Base-by-base conservation (phyloP, 2,797 vertebrate genomes). In the Amniataba percoides region DNA sequence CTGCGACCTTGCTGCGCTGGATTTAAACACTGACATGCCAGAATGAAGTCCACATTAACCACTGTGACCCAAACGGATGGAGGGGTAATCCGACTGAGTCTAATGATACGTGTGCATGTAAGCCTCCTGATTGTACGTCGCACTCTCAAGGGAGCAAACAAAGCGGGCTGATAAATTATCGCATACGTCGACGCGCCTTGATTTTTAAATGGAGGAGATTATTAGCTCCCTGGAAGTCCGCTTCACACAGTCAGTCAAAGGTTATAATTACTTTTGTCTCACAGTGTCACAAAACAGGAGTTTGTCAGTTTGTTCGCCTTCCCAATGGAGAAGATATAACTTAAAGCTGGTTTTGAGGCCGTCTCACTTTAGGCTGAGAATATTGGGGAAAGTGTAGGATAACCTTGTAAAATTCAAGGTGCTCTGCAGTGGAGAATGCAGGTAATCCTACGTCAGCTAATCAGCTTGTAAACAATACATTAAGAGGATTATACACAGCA, bases 321-420 rank as follows among this genome's bases (percentile, higher is more conserved):
- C 42, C 18, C 49, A 23, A 13, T 4, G 1, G 13, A 5, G 19
- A 23, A 12, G 19, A 52, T 18, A 31, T 18, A 27, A 61, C 61
- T 42, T 25, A 49, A 23, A 34, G 55, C 27, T 31, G 27, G 27
- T 31, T 31, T 31, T 31, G 5, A 31, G 27, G 27, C 27, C 5
- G 27, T 31, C 3, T 31, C 27, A 31, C 5, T 31, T 61, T 7
- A 45, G 21, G 25, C 45, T 13, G 34, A 31, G 14, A 46, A 19
- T 71, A 23, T 16, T 42, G 12, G 2, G 23, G 21, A 31, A 31
- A 59, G 9, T 25, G 5, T 25, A 14, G 10, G 59, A 58, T 39
- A 6, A n/a, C 14, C 55, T 42, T 48, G 18, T 31, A 40, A 21
- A 48, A 43, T 49, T 59, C 45, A 76, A 69, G 46, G 53, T 69